phyloP scores from a whole-genome alignment of 2,888 invertebrate species.

The Sarcophaga rosellei region DNA sequence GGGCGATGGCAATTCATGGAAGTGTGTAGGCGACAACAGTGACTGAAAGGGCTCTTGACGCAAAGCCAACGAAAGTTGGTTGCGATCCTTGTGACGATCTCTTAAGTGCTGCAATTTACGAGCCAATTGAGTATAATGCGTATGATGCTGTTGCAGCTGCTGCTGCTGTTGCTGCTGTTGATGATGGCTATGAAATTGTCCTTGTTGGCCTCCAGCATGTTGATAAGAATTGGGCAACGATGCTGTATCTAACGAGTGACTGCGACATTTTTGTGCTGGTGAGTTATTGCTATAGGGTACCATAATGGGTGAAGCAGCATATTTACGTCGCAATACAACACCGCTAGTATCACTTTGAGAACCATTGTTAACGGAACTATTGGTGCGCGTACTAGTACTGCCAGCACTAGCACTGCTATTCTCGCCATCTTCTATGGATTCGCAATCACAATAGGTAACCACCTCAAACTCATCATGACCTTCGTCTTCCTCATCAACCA shows the following conservation, averaged over 20 bases:
- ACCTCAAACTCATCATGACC: constrained; percentile 78
- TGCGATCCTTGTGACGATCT: constrained; percentile 74
- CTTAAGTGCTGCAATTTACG: constrained; percentile 73
- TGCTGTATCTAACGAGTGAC: constrained; percentile 78
- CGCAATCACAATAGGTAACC: constrained; percentile 77
- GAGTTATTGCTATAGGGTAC: constrained; percentile 70
- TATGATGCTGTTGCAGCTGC: constrained; percentile 44
- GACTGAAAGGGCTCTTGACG: constrained; percentile 81
- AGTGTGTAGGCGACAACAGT: constrained; percentile 78
- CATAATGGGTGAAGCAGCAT: constrained; percentile 76
- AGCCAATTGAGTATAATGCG: constrained; percentile 64
- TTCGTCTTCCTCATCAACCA: constrained; percentile 74
- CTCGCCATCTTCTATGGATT: constrained; percentile 77
- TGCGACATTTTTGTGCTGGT: constrained; percentile 76
- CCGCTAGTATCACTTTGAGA: constrained; percentile 67
- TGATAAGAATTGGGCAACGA: constrained; percentile 70
- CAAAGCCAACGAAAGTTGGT: constrained; percentile 78
- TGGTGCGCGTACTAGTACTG: constrained; percentile 70
- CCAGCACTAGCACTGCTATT: constrained; percentile 73
- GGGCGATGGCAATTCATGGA: constrained; percentile 80
- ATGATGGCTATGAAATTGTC: constrained; percentile 65
- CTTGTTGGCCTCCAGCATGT: constrained; percentile 68
- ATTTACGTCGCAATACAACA: constrained; percentile 79
- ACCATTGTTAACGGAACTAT: constrained; percentile 55
- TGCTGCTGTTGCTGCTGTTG: constrained; percentile 59